phyloP scores from a whole-genome alignment of 2,888 invertebrate species.

The Physocephala rufipes region DNA sequence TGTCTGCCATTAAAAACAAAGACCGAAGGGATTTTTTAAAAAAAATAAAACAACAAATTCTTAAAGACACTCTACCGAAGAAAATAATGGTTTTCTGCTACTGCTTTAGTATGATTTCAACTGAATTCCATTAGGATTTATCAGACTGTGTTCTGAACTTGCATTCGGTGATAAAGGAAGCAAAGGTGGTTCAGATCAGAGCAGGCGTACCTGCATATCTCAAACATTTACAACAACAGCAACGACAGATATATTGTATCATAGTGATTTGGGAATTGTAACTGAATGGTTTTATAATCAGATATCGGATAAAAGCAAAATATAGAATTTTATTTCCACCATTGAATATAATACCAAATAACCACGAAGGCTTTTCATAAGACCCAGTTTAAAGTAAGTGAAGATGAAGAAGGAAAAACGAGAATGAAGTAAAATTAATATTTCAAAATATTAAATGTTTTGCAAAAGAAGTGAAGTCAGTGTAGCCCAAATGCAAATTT shows the following conservation, averaged over 20 bases:
- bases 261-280: no score
- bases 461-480: no score
- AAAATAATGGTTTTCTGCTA: no score
- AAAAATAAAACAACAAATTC: not conserved
- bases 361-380: no score
- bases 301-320: not conserved
- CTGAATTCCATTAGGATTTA: no score
- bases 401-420: not conserved
- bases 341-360: no score
- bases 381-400: not conserved
- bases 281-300: not conserved
- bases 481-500: constrained; percentile 14
- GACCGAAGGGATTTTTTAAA: not conserved
- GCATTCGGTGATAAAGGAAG: not conserved
- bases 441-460: no score
- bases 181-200: constrained; percentile 10
- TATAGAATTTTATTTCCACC: no score
- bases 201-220: not conserved
- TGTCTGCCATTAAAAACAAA: not conserved
- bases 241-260: not conserved
- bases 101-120: no score
- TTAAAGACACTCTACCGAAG: not conserved
- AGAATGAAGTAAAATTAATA: no score
- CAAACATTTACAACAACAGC: not conserved
- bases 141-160: not conserved